Base-by-base conservation (phyloP, 2,113 vertebrate species). In the Eidolon helvum region DNA sequence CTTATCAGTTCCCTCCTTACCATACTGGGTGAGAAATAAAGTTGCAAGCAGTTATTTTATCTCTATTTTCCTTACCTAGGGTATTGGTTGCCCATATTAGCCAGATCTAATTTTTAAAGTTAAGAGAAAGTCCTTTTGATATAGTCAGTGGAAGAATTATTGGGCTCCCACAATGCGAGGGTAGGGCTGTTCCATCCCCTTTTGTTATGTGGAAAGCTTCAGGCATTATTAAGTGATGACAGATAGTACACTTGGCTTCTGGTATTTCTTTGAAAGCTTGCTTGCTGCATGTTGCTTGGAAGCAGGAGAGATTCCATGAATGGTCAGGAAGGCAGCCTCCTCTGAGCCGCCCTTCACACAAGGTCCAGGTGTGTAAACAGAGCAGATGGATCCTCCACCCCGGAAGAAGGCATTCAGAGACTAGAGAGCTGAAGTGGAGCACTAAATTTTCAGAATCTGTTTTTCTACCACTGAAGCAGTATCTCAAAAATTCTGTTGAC, bases 331-430 rank as follows among this genome's bases (percentile, higher is more conserved):
- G 30, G 40, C 80, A 14, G 45, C 59, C 69, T 50, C 35, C 40
- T 11, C n/a, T 7, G 24, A 19, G 38, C 28, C 7, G 5, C 59
- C 63, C 82, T 45, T 63, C 50, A 0, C 57, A 48, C 75, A 19
- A 53, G 59, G 68, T 14, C 90, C 85, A 95, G 93, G 93, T 94
- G 93, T 94, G 40, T 94, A 92, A 94, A 92, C 91, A 95, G 63
- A 94, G 82, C 68, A 22, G 78, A 35, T 0, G 22, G 63, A 43
- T 66, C 78, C 40, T 77, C 72, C 2, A 2, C 33, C 30, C 26
- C 5, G 38, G 63, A 24, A 40, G 65, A n/a, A 68, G 69, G 91
- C 35, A 16, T 50, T 19, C 21, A 7, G 65, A 94, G 87, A 66
- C 33, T 53, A 48, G 35, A 40, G 38, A 78, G 30, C 87, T 18